These are phyloP conservation scores for Unio pictorum DNA, from an alignment of 2,888 invertebrate species.

Conservation along the genomic window DNA sequence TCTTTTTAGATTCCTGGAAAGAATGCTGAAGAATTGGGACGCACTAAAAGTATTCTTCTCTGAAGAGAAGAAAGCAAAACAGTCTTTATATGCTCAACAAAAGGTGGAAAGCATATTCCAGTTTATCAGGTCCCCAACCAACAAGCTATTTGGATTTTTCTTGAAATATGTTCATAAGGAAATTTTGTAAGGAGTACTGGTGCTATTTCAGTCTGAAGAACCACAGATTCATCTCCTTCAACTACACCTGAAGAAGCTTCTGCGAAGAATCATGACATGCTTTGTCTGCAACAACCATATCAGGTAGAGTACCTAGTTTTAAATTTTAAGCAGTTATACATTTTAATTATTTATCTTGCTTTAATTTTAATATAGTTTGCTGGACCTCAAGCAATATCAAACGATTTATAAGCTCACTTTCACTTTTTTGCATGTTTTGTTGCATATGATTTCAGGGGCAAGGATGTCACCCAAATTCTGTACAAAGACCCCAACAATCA, in stretches of 20 bases:
- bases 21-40: too few relatives aligned
- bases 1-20: too few relatives aligned
- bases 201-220: constrained; percentile 20
- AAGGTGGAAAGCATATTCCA: constrained; percentile 12
- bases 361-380: too few relatives aligned
- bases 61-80: too few relatives aligned
- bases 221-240: constrained; percentile 24
- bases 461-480: not conserved
- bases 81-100: constrained; percentile 19
- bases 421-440: too few relatives aligned
- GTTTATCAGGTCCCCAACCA: constrained; percentile 26
- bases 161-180: constrained; percentile 16
- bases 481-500: constrained; percentile 6
- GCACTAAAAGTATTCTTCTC: too few relatives aligned
- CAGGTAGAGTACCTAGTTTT: not conserved
- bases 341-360: too few relatives aligned
- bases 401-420: too few relatives aligned
- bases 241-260: constrained; percentile 4
- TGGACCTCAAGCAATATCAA: too few relatives aligned
- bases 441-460: constrained; percentile 4
- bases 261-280: constrained; percentile 8
- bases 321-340: too few relatives aligned
- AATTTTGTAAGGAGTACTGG: constrained; percentile 17
- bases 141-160: constrained; percentile 27
- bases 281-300: constrained; percentile 17